Evolutionary conservation across 2,113 vertebrate genomes (phyloP).

Genomic region (Vicugna pacos): DNA sequence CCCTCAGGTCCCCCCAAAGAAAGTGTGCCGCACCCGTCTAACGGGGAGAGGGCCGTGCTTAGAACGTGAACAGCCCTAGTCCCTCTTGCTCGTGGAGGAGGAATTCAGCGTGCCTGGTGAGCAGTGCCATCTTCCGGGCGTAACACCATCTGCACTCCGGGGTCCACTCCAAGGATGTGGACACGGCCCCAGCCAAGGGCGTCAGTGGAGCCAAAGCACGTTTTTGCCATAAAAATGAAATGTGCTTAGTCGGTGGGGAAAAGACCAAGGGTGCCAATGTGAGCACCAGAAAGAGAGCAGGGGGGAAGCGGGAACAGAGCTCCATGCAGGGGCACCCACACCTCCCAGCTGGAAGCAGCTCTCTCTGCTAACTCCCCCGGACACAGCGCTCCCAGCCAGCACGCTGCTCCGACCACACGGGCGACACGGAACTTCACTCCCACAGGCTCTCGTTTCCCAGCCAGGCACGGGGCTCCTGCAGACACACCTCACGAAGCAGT

Average conservation of each 20-base stretch:
- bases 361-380: too few species aligned
- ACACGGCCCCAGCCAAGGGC: neutral
- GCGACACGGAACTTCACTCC: neutral
- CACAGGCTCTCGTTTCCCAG: neutral
- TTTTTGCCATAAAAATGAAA: neutral
- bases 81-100: neutral
- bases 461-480: accelerated
- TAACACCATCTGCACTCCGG: accelerated
- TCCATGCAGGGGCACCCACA: accelerated
- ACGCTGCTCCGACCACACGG: accelerated
- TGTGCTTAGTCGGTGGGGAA: accelerated
- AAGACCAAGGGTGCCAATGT: neutral
- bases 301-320: neutral
- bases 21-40: accelerated
- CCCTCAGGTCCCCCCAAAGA: neutral
- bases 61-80: neutral
- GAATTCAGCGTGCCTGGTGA: neutral
- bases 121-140: neutral
- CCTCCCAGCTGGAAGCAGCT: accelerated
- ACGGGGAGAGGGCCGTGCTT: accelerated
- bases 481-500: neutral
- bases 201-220: neutral
- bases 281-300: neutral
- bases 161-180: neutral
- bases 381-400: neutral